phyloP scores from a whole-genome alignment of 2,888 invertebrate species.

The Loripinus fragilis region DNA sequence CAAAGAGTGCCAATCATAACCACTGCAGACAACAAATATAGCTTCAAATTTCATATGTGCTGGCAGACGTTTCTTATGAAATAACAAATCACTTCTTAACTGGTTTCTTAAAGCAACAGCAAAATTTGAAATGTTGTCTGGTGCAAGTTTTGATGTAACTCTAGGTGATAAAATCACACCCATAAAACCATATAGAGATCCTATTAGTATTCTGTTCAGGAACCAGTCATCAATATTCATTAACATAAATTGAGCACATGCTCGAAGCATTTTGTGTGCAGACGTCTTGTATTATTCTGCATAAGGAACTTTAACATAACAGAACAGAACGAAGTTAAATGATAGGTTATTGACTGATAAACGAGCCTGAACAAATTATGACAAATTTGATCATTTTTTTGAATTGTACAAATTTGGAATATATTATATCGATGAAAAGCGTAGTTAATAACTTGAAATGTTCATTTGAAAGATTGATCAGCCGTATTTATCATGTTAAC shows the following conservation, averaged over 20 bases:
- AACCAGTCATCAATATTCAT: background rate
- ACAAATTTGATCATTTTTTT: conserved; percentile 13
- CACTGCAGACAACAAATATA: too few relatives aligned
- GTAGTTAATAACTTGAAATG: conserved; percentile 16
- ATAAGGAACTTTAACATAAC: background rate
- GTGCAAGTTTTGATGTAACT: background rate
- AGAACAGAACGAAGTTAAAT: background rate
- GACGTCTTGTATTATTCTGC: background rate
- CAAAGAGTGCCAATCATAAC: too few relatives aligned
- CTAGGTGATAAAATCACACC: background rate
- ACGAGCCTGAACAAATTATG: conserved; percentile 14
- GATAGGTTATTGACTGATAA: background rate
- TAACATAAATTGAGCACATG: conserved; percentile 7
- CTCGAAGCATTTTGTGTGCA: background rate
- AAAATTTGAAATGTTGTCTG: background rate
- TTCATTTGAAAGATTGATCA: conserved; percentile 20
- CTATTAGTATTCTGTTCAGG: background rate
- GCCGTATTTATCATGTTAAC: conserved; percentile 19
- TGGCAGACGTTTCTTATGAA: too few relatives aligned
- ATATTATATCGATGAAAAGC: conserved; percentile 42
- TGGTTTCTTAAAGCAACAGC: too few relatives aligned
- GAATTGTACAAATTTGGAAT: conserved; percentile 28
- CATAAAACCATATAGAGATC: too few relatives aligned
- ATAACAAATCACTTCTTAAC: too few relatives aligned
- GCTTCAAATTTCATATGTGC: too few relatives aligned